phyloP scores from a whole-genome alignment of 2,888 invertebrate genomes.

The Hyposoter didymator region DNA sequence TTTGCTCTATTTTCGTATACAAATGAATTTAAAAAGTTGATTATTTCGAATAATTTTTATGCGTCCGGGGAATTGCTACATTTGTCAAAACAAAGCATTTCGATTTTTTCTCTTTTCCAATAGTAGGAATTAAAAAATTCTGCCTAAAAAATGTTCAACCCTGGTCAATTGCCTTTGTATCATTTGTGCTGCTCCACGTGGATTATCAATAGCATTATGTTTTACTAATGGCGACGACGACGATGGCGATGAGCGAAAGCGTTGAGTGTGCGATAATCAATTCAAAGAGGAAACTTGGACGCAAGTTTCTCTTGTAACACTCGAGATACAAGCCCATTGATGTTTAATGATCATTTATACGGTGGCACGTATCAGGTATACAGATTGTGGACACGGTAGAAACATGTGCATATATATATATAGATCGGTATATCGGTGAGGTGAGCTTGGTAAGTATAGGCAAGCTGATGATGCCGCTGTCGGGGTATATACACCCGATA shows the following conservation, averaged over 20 bases:
- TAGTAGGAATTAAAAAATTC: background rate
- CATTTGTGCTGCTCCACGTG: background rate
- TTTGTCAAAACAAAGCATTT: background rate
- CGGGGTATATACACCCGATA: constrained; percentile 49
- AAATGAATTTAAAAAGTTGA: background rate
- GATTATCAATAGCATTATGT: background rate
- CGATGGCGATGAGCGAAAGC: background rate
- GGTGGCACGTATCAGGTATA: constrained; percentile 34
- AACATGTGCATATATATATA: constrained; percentile 13
- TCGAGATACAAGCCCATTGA: constrained; percentile 36
- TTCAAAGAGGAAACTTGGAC: constrained; percentile 15
- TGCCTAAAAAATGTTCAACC: background rate
- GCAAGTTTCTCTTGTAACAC: constrained; percentile 23
- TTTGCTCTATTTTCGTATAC: background rate
- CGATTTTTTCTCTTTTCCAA: background rate
- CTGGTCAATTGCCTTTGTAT: background rate
- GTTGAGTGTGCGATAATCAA: constrained; percentile 21
- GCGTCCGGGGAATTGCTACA: background rate
- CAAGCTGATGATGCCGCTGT: constrained; percentile 28
- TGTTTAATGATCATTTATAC: constrained; percentile 39
- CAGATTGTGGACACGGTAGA: constrained; percentile 34
- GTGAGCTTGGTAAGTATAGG: constrained; percentile 29
- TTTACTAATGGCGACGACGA: background rate
- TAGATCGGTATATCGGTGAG: background rate
- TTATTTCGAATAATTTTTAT: background rate